A percentile compares a stretch with the other conserved stretches of the same genome.
These are phyloP conservation scores for Steinernema scapterisci DNA, from an alignment of 2,888 invertebrate genomes.

Conservation along the genomic window DNA sequence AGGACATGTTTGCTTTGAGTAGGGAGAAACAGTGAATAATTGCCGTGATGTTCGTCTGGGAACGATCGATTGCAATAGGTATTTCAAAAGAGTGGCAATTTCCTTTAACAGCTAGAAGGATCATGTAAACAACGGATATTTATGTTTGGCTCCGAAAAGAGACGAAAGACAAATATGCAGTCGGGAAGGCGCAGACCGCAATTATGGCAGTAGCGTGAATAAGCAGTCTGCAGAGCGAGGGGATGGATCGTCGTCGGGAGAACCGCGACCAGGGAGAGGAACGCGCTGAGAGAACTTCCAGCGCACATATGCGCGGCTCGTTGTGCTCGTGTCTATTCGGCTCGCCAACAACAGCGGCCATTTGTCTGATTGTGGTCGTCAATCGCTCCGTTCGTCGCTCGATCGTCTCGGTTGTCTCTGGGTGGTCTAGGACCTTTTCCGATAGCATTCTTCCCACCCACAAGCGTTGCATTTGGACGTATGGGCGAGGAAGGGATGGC, in stretches of 20 bases:
- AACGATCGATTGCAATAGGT: background rate
- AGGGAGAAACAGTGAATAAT: background rate
- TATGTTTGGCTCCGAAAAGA: background rate
- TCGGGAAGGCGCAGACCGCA: background rate
- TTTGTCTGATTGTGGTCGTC: constrained; percentile 7
- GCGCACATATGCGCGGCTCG: constrained; percentile 6
- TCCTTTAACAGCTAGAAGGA: too few relatives aligned
- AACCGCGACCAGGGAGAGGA: constrained; percentile 13
- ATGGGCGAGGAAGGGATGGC: background rate
- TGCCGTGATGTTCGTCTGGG: background rate
- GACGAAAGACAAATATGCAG: background rate
- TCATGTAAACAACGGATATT: background rate
- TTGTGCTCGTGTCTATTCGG: background rate
- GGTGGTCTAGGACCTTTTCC: constrained; percentile 1
- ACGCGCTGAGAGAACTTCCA: constrained; percentile 12
- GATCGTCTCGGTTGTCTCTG: background rate
- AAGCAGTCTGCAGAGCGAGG: background rate
- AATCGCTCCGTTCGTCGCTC: background rate
- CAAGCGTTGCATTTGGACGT: background rate
- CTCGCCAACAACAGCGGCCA: constrained; percentile 1
- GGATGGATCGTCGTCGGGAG: background rate
- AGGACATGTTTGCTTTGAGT: background rate
- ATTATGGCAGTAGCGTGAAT: background rate
- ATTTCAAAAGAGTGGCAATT: too few relatives aligned
- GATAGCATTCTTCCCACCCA: background rate